These are phyloP conservation scores for Pachypanchax playfairii DNA, from an alignment of 2,113 vertebrate species.

Conservation along the genomic window DNA sequence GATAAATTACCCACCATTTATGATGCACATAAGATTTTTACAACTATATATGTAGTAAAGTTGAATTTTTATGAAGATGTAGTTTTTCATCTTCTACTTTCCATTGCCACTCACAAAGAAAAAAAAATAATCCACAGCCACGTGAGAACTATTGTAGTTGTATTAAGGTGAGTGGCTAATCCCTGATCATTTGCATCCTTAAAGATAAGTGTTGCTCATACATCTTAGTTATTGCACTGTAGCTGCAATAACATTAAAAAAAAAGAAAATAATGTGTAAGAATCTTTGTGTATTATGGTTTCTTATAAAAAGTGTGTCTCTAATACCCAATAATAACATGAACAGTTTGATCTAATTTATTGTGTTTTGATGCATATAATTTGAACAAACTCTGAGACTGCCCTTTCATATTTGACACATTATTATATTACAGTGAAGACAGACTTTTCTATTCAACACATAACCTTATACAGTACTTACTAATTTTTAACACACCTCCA, in stretches of 20 bases:
- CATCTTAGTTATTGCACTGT: background rate
- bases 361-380: no score
- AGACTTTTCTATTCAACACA: slow-evolving; percentile 30
- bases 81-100: slow-evolving; percentile 48
- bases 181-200: slow-evolving; percentile 29
- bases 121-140: slow-evolving; percentile 46
- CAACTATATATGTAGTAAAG: slow-evolving; percentile 78
- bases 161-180: slow-evolving; percentile 41
- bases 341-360: no score
- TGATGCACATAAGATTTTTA: slow-evolving; percentile 79
- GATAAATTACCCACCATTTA: slow-evolving; percentile 75
- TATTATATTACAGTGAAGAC: slow-evolving; percentile 38
- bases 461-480: no score
- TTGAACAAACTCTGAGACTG: background rate
- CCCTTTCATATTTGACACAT: slow-evolving; percentile 35
- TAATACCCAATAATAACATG: no score
- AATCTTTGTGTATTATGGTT: no score
- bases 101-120: slow-evolving; percentile 6
- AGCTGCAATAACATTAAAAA: no score
- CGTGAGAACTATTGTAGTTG: slow-evolving; percentile 32
- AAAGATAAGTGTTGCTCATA: slow-evolving; percentile 16
- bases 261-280: no score
- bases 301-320: no score
- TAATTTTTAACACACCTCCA: slow-evolving; percentile 40
- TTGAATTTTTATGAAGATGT: slow-evolving; percentile 69